Evolutionary conservation across 1,140 invertebrate species (phyloP).

Genomic region (Rhyzopertha dominica): DNA sequence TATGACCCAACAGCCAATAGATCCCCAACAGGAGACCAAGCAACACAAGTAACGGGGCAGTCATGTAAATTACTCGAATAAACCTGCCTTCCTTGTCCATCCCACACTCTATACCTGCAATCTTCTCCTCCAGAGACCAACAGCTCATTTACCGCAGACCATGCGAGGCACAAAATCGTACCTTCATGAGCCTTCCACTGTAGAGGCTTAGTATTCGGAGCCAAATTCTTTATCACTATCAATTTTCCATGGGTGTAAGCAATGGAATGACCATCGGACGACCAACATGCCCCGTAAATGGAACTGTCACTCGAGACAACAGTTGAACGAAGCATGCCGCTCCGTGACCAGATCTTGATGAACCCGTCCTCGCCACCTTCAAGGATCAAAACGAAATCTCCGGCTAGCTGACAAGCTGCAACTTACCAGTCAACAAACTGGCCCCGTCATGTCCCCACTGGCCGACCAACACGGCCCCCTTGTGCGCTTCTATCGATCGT

Average conservation of each 20-base stretch:
- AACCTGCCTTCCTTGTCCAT: constrained; percentile 79
- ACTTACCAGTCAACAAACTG: constrained; percentile 78
- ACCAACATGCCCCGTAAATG: constrained; percentile 83
- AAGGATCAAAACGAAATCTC: constrained; percentile 4
- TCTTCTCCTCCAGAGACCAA: constrained; percentile 95
- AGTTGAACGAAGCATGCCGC: constrained; percentile 89
- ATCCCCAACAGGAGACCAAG: constrained; percentile 87
- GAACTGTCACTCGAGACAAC: constrained; percentile 74
- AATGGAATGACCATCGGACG: constrained; percentile 76
- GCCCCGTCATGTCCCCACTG: constrained; percentile 92
- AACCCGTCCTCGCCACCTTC: constrained; percentile 92
- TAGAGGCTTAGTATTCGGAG: constrained; percentile 79
- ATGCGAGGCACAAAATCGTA: constrained; percentile 79
- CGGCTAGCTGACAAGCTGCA: constrained; percentile 1
- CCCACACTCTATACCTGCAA: constrained; percentile 93
- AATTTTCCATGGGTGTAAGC: constrained; percentile 78
- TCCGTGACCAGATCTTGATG: constrained; percentile 95
- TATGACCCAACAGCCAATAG: constrained; percentile 90
- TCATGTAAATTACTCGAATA: constrained; percentile 78
- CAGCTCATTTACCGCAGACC: constrained; percentile 82
- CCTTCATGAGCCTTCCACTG: constrained; percentile 97
- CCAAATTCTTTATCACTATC: constrained; percentile 85
- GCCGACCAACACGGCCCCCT: constrained; percentile 78
- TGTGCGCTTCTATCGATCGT: constrained; percentile 87
- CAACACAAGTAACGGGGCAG: constrained; percentile 85